Evolutionary conservation across 2,888 invertebrate species (phyloP).

Genomic region (Papilio demoleus): DNA sequence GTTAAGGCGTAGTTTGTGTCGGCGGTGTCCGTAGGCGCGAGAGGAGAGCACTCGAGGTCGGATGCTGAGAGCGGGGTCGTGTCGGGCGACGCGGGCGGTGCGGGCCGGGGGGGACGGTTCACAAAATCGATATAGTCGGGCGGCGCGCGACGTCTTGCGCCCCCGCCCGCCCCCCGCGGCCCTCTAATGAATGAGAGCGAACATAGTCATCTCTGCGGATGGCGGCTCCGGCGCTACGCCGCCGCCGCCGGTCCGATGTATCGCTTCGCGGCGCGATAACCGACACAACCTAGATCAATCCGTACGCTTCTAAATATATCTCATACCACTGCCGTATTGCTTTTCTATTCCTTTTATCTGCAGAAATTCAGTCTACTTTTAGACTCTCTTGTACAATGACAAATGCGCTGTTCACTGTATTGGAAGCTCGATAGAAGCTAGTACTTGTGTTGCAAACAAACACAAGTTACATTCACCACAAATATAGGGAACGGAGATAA

Average conservation of each 20-base stretch:
- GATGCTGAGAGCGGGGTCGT: slow-evolving; percentile 78
- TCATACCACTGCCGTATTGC: slow-evolving; percentile 34
- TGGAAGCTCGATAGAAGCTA: slow-evolving; percentile 42
- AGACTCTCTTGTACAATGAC: slow-evolving; percentile 27
- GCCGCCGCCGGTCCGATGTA: slow-evolving; percentile 59
- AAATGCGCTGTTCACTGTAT: slow-evolving; percentile 32
- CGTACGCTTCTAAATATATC: slow-evolving; percentile 43
- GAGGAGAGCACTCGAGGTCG: slow-evolving; percentile 83
- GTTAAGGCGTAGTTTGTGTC: slow-evolving; percentile 81
- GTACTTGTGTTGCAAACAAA: slow-evolving; percentile 14
- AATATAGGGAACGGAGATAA: neutral
- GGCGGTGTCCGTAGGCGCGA: slow-evolving; percentile 81
- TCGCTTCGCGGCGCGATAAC: slow-evolving; percentile 62
- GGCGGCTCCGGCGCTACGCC: slow-evolving; percentile 71
- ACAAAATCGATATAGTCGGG: slow-evolving; percentile 83
- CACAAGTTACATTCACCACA: slow-evolving; percentile 4
- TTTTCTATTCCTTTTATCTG: slow-evolving; percentile 39
- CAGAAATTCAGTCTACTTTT: slow-evolving; percentile 38
- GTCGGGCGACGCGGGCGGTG: slow-evolving; percentile 55
- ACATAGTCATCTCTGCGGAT: slow-evolving; percentile 81
- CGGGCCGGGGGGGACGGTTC: slow-evolving; percentile 70
- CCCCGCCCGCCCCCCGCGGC: slow-evolving; percentile 65
- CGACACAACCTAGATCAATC: slow-evolving; percentile 60
- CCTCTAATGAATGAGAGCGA: slow-evolving; percentile 83
- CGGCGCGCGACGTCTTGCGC: slow-evolving; percentile 82